Percentiles rank a stretch among this genome's conserved stretches.
These are phyloP conservation scores for Tetraodon nigroviridis DNA, from an alignment of 2,113 vertebrate genomes.

Conservation along the genomic window DNA sequence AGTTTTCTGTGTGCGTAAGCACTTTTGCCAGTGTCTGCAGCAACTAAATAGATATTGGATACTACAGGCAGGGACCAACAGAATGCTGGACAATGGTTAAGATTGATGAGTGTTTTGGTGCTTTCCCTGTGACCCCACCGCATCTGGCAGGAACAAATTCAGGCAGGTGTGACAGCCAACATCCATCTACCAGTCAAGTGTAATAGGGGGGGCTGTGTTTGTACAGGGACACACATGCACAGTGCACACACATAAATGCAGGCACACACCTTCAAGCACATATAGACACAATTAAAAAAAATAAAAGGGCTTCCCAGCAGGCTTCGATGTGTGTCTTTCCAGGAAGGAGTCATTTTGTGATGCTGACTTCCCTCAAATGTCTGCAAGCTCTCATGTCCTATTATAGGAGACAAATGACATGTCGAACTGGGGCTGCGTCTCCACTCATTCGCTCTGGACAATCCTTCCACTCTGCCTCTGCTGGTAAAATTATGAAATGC, in stretches of 20 bases:
- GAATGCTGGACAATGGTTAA: slow-evolving; percentile 69
- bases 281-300: background rate
- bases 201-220: slow-evolving; percentile 31
- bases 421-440: slow-evolving; percentile 24
- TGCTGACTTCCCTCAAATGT: slow-evolving; percentile 60
- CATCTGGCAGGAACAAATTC: slow-evolving; percentile 73
- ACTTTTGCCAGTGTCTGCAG: slow-evolving; percentile 64
- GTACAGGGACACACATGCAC: slow-evolving; percentile 27
- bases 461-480: slow-evolving; percentile 14
- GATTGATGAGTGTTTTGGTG: slow-evolving; percentile 78
- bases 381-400: slow-evolving; percentile 63
- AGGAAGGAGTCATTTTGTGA: slow-evolving; percentile 56
- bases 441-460: slow-evolving; percentile 53
- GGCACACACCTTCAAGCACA: slow-evolving; percentile 6
- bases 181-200: slow-evolving; percentile 75
- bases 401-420: slow-evolving; percentile 66
- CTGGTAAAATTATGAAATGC: slow-evolving; percentile 9
- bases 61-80: slow-evolving; percentile 49
- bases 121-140: slow-evolving; percentile 69
- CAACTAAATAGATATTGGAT: slow-evolving; percentile 75
- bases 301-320: slow-evolving; percentile 58
- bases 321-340: slow-evolving; percentile 52
- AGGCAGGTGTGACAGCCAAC: slow-evolving; percentile 74
- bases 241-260: background rate
- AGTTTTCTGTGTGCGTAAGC: slow-evolving; percentile 57